phyloP scores from a whole-genome alignment of 2,113 vertebrate species.

The Scopus umbretta region DNA sequence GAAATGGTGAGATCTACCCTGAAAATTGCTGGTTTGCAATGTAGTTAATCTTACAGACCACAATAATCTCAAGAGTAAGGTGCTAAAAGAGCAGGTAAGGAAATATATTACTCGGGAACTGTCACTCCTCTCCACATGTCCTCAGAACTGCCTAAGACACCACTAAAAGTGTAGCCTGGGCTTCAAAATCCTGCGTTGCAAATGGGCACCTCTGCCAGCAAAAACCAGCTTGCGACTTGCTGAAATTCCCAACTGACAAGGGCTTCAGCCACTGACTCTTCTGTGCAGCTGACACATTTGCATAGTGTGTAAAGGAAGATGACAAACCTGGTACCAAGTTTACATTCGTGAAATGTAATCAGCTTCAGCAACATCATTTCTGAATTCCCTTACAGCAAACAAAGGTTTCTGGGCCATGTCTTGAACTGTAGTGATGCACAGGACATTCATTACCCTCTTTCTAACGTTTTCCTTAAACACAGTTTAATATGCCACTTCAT shows the following conservation, averaged over 20 bases:
- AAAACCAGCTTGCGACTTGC: not conserved
- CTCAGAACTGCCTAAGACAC: not conserved
- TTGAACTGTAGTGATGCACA: not conserved
- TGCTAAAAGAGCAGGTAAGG: not conserved
- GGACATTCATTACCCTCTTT: not conserved
- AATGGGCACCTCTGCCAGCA: not conserved
- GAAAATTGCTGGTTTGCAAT: not conserved
- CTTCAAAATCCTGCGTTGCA: not conserved
- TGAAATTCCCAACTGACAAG: not conserved
- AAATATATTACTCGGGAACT: not conserved
- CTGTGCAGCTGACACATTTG: not conserved
- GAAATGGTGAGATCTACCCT: not conserved
- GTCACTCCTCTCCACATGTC: not conserved
- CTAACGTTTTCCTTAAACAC: not conserved
- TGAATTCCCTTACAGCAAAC: not conserved
- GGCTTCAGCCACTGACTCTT: not conserved
- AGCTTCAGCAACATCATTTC: not conserved
- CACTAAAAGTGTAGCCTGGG: not conserved
- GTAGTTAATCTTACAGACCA: not conserved
- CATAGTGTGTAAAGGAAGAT: not conserved
- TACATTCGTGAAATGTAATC: not conserved
- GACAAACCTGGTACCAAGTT: not conserved
- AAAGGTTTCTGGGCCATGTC: not conserved
- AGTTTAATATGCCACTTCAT: not conserved
- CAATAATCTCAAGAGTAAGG: not conserved